Percentiles rank a stretch among this genome's conserved stretches.
These are phyloP conservation scores for Charaxes varanes DNA, from an alignment of 1,140 invertebrate genomes.

Conservation along the genomic window DNA sequence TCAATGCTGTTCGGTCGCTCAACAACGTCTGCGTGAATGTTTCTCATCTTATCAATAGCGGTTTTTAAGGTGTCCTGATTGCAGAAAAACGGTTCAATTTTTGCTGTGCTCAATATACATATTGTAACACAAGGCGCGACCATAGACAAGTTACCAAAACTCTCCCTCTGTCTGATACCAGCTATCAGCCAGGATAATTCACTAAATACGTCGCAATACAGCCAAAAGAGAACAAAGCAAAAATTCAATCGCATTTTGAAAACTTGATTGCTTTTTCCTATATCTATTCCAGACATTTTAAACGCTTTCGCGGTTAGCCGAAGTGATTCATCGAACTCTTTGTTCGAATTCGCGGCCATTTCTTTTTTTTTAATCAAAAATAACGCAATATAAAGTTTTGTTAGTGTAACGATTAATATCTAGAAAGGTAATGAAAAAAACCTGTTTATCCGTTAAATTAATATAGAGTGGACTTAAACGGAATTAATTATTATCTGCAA, in stretches of 20 bases:
- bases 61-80: slow-evolving; percentile 20
- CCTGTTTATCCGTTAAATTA: no score
- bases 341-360: no score
- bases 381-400: no score
- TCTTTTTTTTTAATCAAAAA: no score
- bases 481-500: no score
- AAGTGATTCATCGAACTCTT: no score
- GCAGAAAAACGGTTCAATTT: slow-evolving; percentile 19
- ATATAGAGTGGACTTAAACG: no score
- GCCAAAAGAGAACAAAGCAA: slow-evolving; percentile 27
- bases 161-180: slow-evolving; percentile 22
- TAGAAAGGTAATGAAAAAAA: no score
- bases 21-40: slow-evolving; percentile 19
- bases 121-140: slow-evolving; percentile 29
- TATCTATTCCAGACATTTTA: no score
- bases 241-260: slow-evolving; percentile 20
- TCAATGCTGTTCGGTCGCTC: slow-evolving; percentile 3
- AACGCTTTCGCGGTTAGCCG: no score
- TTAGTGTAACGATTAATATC: no score
- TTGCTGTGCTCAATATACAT: slow-evolving; percentile 26
- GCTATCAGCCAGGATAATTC: slow-evolving; percentile 30
- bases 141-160: slow-evolving; percentile 29
- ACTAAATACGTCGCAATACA: slow-evolving; percentile 27
- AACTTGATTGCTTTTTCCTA: no score
- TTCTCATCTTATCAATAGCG: slow-evolving; percentile 23